Conservation (phyloP, 2,113 vertebrate genomes). For the Sakesphorus luctuosus region DNA sequence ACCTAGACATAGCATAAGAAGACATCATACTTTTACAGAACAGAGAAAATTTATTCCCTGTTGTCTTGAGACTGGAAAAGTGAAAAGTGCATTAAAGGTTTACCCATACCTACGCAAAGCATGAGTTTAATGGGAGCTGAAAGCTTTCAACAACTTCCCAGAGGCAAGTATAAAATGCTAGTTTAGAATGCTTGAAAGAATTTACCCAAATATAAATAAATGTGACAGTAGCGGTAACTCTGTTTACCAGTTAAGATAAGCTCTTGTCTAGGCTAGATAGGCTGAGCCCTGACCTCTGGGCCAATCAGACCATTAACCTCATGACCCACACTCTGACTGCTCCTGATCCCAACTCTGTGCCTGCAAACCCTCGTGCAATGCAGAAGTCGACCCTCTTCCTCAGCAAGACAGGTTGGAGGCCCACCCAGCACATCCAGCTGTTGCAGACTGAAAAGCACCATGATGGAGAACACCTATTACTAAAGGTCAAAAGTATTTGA, state of each 20-base stretch:
- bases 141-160: constrained; percentile 52
- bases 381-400: background rate
- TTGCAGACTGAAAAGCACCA: background rate
- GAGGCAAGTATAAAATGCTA: constrained; percentile 46
- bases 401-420: background rate
- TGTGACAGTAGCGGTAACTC: background rate
- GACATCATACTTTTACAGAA: background rate
- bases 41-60: background rate
- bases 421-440: background rate
- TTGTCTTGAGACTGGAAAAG: constrained; percentile 11
- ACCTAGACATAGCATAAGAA: background rate
- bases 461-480: background rate
- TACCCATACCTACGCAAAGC: constrained; percentile 14
- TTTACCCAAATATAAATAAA: constrained; percentile 38
- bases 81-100: constrained; percentile 38
- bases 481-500: background rate
- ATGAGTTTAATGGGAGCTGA: constrained; percentile 61
- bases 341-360: background rate
- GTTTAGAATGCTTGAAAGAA: constrained; percentile 25
- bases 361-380: background rate
- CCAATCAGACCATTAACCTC: background rate
- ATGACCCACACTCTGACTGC: background rate
- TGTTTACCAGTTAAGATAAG: background rate
- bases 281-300: background rate
- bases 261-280: background rate